Conservation (phyloP, 2,797 vertebrate species). For the Sebastes minor region DNA sequence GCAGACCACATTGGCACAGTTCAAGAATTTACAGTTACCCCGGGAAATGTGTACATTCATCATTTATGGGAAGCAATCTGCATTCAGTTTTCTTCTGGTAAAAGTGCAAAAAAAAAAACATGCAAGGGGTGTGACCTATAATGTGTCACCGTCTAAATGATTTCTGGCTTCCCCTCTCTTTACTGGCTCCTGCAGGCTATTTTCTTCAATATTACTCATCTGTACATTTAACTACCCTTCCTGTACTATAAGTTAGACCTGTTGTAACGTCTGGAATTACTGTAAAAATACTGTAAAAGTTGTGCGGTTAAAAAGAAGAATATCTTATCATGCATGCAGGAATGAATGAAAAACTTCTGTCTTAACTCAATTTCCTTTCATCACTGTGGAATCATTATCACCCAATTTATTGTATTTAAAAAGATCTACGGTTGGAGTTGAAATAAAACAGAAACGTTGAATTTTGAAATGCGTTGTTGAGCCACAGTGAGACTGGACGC, state of each 20-base stretch:
- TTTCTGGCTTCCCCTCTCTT: neutral
- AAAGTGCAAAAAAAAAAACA: slow-evolving; percentile 12
- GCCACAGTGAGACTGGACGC: neutral
- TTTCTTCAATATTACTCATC: slow-evolving; percentile 17
- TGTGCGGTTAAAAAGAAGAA: neutral
- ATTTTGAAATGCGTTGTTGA: slow-evolving; percentile 8
- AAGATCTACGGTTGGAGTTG: neutral
- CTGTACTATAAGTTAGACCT: neutral
- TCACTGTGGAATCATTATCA: slow-evolving; percentile 4
- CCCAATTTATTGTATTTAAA: neutral
- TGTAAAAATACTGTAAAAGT: neutral
- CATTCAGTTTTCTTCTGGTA: slow-evolving; percentile 23
- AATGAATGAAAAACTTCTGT: neutral
- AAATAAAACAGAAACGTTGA: neutral
- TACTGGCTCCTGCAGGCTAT: neutral
- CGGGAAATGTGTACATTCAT: slow-evolving; percentile 29
- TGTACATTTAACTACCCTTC: neutral
- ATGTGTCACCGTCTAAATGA: slow-evolving; percentile 12
- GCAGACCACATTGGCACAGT: slow-evolving; percentile 27
- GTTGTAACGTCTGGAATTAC: neutral
- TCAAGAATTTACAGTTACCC: slow-evolving; percentile 27
- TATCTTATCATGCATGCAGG: neutral
- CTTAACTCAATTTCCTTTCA: neutral
- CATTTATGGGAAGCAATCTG: slow-evolving; percentile 33
- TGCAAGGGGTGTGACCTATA: neutral